Conservation (phyloP, 2,797 vertebrate species). For the Psittacula echo region DNA sequence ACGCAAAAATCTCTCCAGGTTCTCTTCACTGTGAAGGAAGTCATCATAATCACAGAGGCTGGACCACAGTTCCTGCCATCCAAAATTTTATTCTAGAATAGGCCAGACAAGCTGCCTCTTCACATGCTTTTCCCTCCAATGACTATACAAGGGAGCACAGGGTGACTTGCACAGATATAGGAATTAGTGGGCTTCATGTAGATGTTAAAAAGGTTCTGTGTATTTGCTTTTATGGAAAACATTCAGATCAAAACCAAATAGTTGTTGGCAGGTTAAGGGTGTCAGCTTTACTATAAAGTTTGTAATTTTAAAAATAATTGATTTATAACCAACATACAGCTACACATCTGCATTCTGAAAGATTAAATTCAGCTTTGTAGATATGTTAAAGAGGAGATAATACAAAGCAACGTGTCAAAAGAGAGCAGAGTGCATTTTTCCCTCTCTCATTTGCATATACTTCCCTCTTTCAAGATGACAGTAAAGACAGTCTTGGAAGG, state of each 20-base stretch:
- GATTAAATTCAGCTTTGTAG: not conserved
- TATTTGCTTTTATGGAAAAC: not conserved
- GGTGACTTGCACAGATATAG: not conserved
- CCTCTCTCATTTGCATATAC: fast-evolving
- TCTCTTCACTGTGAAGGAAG: not conserved
- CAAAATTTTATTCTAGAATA: not conserved
- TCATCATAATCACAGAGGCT: not conserved
- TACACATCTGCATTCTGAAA: not conserved
- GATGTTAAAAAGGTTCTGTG: not conserved
- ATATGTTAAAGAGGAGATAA: not conserved
- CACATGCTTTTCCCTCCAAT: not conserved
- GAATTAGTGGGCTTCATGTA: not conserved
- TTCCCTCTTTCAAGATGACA: not conserved
- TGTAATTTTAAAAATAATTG: not conserved
- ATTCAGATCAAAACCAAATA: not conserved
- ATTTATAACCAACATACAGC: not conserved
- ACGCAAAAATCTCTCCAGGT: not conserved
- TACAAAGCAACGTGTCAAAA: not conserved
- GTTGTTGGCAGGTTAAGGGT: not conserved
- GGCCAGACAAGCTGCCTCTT: not conserved
- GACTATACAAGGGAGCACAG: not conserved
- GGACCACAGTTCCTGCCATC: not conserved
- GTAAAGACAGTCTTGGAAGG: not conserved
- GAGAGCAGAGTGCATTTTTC: not conserved
- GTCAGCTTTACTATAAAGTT: not conserved